Evolutionary conservation across 2,888 invertebrate species (phyloP), one percentile per base, ranked within the genome.

Genomic region (Sylvicola cinctus): DNA sequence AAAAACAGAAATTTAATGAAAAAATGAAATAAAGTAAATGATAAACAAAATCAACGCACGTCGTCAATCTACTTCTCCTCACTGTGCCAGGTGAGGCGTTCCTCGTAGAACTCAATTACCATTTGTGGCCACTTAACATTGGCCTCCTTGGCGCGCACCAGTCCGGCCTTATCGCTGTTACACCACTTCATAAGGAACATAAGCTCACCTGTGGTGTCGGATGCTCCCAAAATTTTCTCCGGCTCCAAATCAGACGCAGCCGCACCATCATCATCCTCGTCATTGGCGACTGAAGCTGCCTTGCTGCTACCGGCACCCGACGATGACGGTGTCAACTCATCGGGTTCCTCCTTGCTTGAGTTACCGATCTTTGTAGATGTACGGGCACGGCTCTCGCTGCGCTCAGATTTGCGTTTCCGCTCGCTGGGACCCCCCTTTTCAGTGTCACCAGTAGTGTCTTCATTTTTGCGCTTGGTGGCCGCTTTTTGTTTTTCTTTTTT

Each of bases 141-240:
- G 3, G 93, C 93, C 38, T 84, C 71, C 42, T 79, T 71, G 1
- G 93, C 87, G 0, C 87, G 84, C 4, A 95, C 90, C 36, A 95
- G 62, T 54, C 93, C 93, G 0, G 93, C 91, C 52, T 93, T 91
- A 48, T 93, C 93, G 0, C 80, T 80, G 37, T 85, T 85, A 41
- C 84, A 81, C 75, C 85, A 95, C 56, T 93, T 93, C 61, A 95
- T 80, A 23, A 95, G 62, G 55, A 93, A 93, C 79, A 90, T 74
- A 2, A 80, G 58, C 44, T 77, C 72, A 2, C 78, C 79, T 40
- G 65, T 69, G 3, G 73, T 69, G 49, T 79, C 77, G 8, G 77
- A 74, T 25, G 72, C 75, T 45, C 88, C 88, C 44, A 88, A 76
- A 38, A 88, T 85, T 50, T 79, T 78, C 45, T 87, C 85, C 3